These are phyloP conservation scores for Chondrilla cf. caribensis DNA, from an alignment of 37 sponge, comb jelly and placozoan genomes.

Conservation along the genomic window DNA sequence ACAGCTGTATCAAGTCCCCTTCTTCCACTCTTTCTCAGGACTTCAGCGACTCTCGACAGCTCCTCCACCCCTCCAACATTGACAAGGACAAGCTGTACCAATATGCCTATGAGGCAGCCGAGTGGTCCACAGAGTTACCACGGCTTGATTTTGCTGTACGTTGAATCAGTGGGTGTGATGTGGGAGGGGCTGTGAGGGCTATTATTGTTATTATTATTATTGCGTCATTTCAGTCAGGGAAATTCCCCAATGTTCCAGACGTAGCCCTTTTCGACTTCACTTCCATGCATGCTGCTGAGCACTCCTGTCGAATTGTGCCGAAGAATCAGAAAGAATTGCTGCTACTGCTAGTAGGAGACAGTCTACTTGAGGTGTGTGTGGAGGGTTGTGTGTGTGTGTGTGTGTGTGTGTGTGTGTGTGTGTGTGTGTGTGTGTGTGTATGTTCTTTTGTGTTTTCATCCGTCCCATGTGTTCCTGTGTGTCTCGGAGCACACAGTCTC, in stretches of 20 bases:
- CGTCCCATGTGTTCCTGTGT: no score
- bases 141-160: conserved; percentile 78
- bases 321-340: conserved; percentile 70
- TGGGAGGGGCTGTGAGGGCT: no score
- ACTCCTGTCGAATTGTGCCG: conserved; percentile 67
- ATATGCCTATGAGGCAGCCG: conserved; percentile 80
- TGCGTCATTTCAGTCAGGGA: conserved; percentile 9
- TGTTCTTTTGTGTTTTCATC: no score
- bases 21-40: conserved; percentile 39
- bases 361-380: conserved; percentile 80
- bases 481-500: neutral
- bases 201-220: neutral
- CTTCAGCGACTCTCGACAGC: conserved; percentile 53
- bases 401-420: neutral
- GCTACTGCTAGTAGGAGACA: conserved; percentile 86
- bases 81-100: conserved; percentile 47
- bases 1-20: no score
- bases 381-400: neutral
- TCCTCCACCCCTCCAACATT: conserved; percentile 66
- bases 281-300: conserved; percentile 87
- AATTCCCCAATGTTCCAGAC: conserved; percentile 47
- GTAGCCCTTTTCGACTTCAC: conserved; percentile 98
- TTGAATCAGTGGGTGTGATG: neutral
- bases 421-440: neutral
- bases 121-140: conserved; percentile 83